Percentiles rank a stretch among this genome's conserved stretches.
phyloP scores from a whole-genome alignment of 2,888 invertebrate genomes.

The Trissonchulus sp. region DNA sequence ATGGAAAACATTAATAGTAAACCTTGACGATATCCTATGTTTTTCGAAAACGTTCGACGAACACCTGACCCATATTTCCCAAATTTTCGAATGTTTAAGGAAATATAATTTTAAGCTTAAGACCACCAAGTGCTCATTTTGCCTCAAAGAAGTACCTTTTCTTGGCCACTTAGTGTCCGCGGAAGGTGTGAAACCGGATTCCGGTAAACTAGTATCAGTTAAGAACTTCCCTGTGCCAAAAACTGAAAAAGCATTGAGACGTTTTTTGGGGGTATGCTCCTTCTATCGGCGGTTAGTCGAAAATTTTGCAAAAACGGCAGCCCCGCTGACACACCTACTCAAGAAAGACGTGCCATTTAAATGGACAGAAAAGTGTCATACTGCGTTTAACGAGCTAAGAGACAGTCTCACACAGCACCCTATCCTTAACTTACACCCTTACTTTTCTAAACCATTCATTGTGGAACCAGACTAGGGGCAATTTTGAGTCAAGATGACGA shows the following conservation, averaged over 20 bases:
- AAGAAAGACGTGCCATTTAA: neutral
- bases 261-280: neutral
- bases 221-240: neutral
- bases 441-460: no score
- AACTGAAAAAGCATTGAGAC: neutral
- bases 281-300: conserved; percentile 1
- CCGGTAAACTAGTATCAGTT: neutral
- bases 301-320: neutral
- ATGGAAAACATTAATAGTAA: conserved; percentile 9
- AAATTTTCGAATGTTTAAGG: neutral
- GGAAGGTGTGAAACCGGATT: neutral
- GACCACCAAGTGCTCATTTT: neutral
- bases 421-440: neutral
- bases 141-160: neutral
- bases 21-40: conserved; percentile 14
- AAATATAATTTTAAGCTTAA: conserved; percentile 1
- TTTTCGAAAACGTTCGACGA: neutral
- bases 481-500: no score
- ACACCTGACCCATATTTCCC: neutral
- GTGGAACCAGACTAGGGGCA: no score
- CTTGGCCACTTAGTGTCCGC: neutral
- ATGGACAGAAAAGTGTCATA: conserved; percentile 13
- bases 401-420: neutral
- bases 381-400: neutral
- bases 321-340: neutral